phyloP scores from a whole-genome alignment of 2,888 invertebrate species.

The Smittia aterrima region DNA sequence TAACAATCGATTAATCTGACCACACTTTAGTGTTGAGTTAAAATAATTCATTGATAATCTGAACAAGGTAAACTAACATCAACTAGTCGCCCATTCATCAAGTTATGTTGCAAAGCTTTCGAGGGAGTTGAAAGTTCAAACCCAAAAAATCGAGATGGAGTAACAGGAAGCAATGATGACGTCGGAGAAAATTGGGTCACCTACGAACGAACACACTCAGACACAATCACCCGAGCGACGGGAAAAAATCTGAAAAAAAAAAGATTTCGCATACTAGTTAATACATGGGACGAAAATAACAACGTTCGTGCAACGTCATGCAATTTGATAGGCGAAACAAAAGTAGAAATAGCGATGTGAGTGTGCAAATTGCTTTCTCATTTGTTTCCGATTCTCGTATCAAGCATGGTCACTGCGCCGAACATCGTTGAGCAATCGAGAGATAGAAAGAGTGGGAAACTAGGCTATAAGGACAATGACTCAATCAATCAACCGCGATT shows the following conservation, averaged over 20 bases:
- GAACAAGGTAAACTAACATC: not conserved
- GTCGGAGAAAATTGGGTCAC: not conserved
- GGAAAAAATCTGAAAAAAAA: not conserved
- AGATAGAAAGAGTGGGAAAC: constrained; percentile 4
- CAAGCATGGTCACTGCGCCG: not conserved
- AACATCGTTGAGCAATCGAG: not conserved
- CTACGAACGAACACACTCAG: not conserved
- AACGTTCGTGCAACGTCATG: not conserved
- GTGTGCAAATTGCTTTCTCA: not conserved
- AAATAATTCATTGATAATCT: too few species aligned
- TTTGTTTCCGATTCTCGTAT: not conserved
- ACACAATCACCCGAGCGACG: too few species aligned
- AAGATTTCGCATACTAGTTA: not conserved
- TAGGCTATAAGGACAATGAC: constrained; percentile 36
- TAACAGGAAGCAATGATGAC: not conserved
- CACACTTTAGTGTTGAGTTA: too few species aligned
- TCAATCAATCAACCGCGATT: constrained; percentile 36
- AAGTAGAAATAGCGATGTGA: not conserved
- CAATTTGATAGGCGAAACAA: not conserved
- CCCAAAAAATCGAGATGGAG: too few species aligned
- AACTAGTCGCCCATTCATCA: not conserved
- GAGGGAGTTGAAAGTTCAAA: too few species aligned
- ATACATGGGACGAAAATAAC: not conserved
- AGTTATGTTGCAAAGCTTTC: too few species aligned
- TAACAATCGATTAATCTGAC: too few species aligned